Conservation (phyloP, 2,888 invertebrate species). For the Acleris laterana region DNA sequence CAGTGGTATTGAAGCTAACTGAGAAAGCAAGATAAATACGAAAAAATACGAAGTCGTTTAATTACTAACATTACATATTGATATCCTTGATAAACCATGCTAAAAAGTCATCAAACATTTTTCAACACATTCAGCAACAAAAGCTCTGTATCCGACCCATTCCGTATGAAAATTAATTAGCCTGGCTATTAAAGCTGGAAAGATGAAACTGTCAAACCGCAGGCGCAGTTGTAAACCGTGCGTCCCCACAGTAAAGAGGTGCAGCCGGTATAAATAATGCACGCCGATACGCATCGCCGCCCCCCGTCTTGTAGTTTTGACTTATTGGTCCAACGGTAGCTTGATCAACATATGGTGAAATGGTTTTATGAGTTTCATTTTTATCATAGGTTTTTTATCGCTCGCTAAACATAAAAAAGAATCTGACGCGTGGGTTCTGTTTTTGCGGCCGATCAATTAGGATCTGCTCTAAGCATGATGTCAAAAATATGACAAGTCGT, state of each 20-base stretch:
- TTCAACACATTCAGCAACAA: neutral
- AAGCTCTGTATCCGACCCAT: no score
- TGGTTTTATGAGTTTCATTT: constrained; percentile 13
- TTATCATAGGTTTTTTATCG: constrained; percentile 24
- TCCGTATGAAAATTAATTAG: neutral
- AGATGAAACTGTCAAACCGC: constrained; percentile 24
- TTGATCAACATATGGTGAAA: constrained; percentile 42
- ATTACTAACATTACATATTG: no score
- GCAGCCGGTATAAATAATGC: constrained; percentile 70
- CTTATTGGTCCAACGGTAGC: constrained; percentile 59
- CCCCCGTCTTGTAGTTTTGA: constrained; percentile 69
- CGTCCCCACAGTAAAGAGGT: constrained; percentile 54
- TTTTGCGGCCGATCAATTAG: neutral
- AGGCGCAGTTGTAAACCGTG: constrained; percentile 39
- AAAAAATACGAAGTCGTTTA: no score
- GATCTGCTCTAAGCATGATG: neutral
- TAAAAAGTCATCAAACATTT: neutral
- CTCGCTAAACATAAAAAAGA: neutral
- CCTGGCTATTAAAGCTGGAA: constrained; percentile 2
- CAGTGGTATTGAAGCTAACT: no score
- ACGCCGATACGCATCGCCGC: constrained; percentile 67
- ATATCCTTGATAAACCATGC: no score
- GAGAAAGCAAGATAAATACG: no score
- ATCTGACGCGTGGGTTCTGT: constrained; percentile 3
- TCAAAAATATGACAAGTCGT: constrained; percentile 3